Base-by-base conservation (phyloP, 2,113 vertebrate species). In the Labrus mixtus region DNA sequence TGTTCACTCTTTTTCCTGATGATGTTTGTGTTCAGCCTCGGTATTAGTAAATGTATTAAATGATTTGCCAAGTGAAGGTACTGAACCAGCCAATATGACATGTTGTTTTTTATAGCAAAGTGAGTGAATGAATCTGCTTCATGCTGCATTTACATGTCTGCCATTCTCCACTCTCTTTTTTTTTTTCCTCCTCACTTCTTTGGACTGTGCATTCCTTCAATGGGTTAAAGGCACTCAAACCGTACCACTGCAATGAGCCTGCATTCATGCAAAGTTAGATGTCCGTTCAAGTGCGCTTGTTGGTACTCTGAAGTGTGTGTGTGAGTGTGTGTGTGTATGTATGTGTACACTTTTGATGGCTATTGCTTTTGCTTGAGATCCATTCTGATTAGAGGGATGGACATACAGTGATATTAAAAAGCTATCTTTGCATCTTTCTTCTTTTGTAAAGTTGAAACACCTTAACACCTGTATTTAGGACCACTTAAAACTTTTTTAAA, bases 181-280 rank as follows among this genome's bases (percentile, higher is more conserved):
- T 2, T 29, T 43, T n/a, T 22, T 2, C 23, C 51, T 75, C 50
- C 58, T 48, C 73, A 68, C 79, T 81, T 86, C 70, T 85, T 78
- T 81, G 76, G 86, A 89, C 65, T 79, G 57, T 73, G 76, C 82
- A 77, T 72, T 79, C 39, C 85, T 68, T 86, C 76, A 75, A 77
- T 64, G 91, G 88, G 89, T 89, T 77, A 46, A 79, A 87, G 88
- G 89, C 92, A 88, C 91, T 90, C 86, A 93, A 90, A 82, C 86
- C 78, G 78, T 86, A 81, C 82, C 77, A 81, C 87, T 85, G 82
- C 88, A 53, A 90, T 81, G 86, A 87, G 85, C 84, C 82, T 87
- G 86, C 71, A 50, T 88, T 89, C 78, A 77, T 90, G 86, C 78
- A 83, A 87, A 20, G 22, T 84, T 89, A 85, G 87, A 80, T 64